Evolutionary conservation across 1,140 invertebrate genomes (phyloP), one percentile per base, ranked within the genome.

Genomic region (Heliconius hermathena): DNA sequence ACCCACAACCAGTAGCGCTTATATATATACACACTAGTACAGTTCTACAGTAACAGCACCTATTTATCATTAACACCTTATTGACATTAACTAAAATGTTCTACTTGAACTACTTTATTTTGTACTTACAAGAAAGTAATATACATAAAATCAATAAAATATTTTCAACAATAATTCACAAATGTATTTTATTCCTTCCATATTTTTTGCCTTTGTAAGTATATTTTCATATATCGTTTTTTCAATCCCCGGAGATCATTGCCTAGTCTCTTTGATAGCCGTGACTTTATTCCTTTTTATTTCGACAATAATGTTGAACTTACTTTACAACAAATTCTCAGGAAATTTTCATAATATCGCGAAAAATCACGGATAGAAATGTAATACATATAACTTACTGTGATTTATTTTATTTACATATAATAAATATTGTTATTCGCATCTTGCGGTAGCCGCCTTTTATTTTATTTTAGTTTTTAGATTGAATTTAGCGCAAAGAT

Each of bases 241-340:
- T 54, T 70, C 46, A 79, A 71, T 71, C 78, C 78, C 78, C 26
- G 0, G 73, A 71, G 78, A 74, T 22, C 73, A 16, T 75, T 79
- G 71, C 78, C 60, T 75, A 71, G 72, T 78, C 57, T 75, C 57
- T 79, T 78, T 79, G 73, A 79, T 74, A 26, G 20, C 38, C 70
- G 22, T 46, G 46, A 52, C 60, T 71, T 79, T 75, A 75, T 79
- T 79, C 52, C 52, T 41, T 46, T 79, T 79, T 79, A 66, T 79
- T 79, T 79, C 20, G 60, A 46, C 26, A 74, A 74, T 74, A 57
- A 74, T 29, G 60, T 78, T 76, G 22, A 76, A 76, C 74, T 71
- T 29, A 29, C 60, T 66, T 66, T 26, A 29, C 60, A n/a, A 22
- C 22, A 26, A 29, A 66, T 66, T 66, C 57, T 0, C 2, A 57